Evolutionary conservation across 2,113 vertebrate genomes (phyloP).

Genomic region (Rhinopithecus roxellana): DNA sequence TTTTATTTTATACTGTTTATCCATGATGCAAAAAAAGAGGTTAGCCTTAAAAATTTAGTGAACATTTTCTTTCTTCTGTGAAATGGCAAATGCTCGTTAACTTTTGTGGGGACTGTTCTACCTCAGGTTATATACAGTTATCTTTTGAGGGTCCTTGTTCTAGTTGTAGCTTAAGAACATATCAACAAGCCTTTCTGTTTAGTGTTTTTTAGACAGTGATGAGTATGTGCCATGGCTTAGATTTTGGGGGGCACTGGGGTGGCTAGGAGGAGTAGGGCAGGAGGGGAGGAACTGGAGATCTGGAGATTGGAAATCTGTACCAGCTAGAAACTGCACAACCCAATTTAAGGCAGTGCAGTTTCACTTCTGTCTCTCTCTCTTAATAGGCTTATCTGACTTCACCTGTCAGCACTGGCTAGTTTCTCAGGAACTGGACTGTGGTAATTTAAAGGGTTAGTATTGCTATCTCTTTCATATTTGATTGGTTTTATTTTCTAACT

Average conservation of each 20-base stretch:
- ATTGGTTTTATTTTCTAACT: not conserved
- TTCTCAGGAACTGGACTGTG: not conserved
- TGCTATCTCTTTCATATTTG: constrained; percentile 9
- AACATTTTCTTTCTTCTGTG: not conserved
- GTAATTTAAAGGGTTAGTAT: not conserved
- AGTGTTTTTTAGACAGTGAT: not conserved
- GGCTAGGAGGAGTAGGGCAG: not conserved
- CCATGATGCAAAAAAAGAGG: not conserved
- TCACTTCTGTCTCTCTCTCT: not conserved
- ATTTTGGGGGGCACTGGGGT: not conserved
- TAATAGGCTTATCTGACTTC: not conserved
- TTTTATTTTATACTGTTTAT: constrained; percentile 3
- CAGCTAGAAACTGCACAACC: not conserved
- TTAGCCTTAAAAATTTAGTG: constrained; percentile 34
- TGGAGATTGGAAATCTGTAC: not conserved
- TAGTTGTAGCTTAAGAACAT: not conserved
- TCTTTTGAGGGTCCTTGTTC: not conserved
- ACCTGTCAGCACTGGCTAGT: not conserved
- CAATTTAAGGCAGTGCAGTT: not conserved
- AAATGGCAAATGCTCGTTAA: not conserved
- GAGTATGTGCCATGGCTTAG: not conserved
- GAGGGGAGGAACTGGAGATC: not conserved
- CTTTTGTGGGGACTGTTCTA: not conserved
- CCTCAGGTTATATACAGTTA: not conserved
- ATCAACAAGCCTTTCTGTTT: not conserved